These are phyloP conservation scores for Cherax destructor DNA, from an alignment of 1,140 invertebrate genomes.

Conservation along the genomic window DNA sequence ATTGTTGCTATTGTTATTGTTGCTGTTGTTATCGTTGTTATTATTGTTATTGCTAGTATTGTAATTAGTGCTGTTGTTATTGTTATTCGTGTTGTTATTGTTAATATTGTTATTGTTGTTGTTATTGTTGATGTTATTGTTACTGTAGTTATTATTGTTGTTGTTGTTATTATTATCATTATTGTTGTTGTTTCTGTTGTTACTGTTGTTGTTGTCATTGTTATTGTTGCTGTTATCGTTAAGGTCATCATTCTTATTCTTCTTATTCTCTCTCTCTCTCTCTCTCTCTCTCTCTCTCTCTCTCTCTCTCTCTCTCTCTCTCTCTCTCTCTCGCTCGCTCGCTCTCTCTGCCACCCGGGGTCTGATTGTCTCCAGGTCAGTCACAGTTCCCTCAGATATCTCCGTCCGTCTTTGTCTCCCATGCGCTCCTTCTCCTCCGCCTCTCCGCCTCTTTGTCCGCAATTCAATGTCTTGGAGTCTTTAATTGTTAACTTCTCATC, in stretches of 20 bases:
- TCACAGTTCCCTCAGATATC: conserved; percentile 53
- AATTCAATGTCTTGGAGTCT: conserved; percentile 53
- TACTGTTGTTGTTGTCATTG: not conserved
- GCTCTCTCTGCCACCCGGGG: conserved; percentile 17
- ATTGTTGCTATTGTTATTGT: no score
- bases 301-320: conserved; percentile 22
- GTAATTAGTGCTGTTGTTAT: no score
- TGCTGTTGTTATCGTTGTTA: no score
- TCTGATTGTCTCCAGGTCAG: conserved; percentile 41
- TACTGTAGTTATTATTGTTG: no score
- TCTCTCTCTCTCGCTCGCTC: conserved; percentile 38
- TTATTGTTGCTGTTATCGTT: not conserved
- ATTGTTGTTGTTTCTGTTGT: no score
- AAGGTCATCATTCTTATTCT: no score
- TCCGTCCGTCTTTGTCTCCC: conserved; percentile 37
- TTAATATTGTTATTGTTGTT: no score
- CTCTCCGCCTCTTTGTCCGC: conserved; percentile 22
- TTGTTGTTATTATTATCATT: no score
- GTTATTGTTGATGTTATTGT: no score
- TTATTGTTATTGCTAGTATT: no score
- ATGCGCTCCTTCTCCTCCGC: conserved; percentile 20
- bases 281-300: not conserved
- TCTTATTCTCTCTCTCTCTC: conserved; percentile 5
- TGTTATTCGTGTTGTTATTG: no score
- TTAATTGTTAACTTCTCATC: conserved; percentile 43